phyloP scores from a whole-genome alignment of 2,797 vertebrate genomes.

The Nannoperca australis region DNA sequence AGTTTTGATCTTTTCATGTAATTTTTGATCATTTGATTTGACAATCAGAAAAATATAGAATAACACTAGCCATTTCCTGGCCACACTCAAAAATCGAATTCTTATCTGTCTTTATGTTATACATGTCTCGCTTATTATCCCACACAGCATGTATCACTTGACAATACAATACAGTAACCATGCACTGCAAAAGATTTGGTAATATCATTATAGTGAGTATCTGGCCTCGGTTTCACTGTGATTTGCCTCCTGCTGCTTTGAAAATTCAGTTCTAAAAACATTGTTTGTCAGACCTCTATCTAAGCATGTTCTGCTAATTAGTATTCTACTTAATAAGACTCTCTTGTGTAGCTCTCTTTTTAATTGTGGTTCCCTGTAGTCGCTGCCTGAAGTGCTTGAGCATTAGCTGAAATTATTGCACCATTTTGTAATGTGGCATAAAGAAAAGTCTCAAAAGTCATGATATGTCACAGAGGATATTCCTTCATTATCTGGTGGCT shows the following conservation, averaged over 20 bases:
- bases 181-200: not conserved
- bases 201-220: constrained; percentile 13
- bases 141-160: not conserved
- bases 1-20: not conserved
- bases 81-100: not conserved
- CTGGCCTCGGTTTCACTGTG: not conserved
- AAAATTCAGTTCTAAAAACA: constrained; percentile 31
- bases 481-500: constrained; percentile 2
- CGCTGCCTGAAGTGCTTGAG: not conserved
- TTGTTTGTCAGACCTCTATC: constrained; percentile 22
- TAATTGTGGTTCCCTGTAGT: constrained; percentile 14
- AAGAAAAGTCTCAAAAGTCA: constrained; percentile 22
- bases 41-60: not conserved
- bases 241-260: constrained; percentile 24
- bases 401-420: constrained; percentile 22
- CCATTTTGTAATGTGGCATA: constrained; percentile 10
- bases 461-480: constrained; percentile 1
- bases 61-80: not conserved
- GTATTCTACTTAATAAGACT: constrained; percentile 28
- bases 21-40: not conserved
- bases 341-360: constrained; percentile 10
- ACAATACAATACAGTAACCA: constrained; percentile 2
- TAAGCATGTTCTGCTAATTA: constrained; percentile 35
- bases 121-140: not conserved
- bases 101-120: not conserved